phyloP scores from a whole-genome alignment of 1,140 invertebrate genomes.

The Diplogasteroides magnus region DNA sequence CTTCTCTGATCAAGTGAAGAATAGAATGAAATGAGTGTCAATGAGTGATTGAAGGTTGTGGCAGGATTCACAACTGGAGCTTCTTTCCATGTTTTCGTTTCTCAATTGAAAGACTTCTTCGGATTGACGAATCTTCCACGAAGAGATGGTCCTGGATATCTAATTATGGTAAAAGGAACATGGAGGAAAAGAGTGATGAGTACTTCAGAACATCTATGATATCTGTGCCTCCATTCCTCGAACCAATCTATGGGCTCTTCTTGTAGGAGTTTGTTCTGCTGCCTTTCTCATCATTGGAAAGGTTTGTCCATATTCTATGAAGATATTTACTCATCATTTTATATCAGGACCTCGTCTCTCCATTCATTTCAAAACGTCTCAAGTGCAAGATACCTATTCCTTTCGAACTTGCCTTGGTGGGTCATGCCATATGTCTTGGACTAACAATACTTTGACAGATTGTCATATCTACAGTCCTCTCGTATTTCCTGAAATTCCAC shows the following conservation, averaged over 20 bases:
- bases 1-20: conserved; percentile 40
- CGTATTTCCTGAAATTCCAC: conserved; percentile 40
- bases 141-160: conserved; percentile 35
- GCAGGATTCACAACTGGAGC: conserved; percentile 51
- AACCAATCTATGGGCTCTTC: conserved; percentile 32
- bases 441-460: conserved; percentile 31
- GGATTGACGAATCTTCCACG: conserved; percentile 30
- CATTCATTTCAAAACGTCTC: conserved; percentile 40
- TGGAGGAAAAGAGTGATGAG: conserved; percentile 19
- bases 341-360: conserved; percentile 39
- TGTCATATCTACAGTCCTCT: conserved; percentile 45
- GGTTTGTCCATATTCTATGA: neutral
- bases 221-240: conserved; percentile 6
- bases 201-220: conserved; percentile 27
- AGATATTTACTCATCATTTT: neutral
- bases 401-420: conserved; percentile 43
- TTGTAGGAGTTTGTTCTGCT: conserved; percentile 35
- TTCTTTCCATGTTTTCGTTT: conserved; percentile 44
- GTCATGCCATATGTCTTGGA: neutral
- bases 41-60: conserved; percentile 14
- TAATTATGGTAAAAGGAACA: conserved; percentile 31
- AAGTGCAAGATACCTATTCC: conserved; percentile 38
- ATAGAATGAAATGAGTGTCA: conserved; percentile 11
- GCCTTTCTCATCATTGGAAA: conserved; percentile 45
- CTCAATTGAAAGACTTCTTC: conserved; percentile 49